phyloP scores from a whole-genome alignment of 2,113 vertebrate genomes.

The Dicaeum eximium region DNA sequence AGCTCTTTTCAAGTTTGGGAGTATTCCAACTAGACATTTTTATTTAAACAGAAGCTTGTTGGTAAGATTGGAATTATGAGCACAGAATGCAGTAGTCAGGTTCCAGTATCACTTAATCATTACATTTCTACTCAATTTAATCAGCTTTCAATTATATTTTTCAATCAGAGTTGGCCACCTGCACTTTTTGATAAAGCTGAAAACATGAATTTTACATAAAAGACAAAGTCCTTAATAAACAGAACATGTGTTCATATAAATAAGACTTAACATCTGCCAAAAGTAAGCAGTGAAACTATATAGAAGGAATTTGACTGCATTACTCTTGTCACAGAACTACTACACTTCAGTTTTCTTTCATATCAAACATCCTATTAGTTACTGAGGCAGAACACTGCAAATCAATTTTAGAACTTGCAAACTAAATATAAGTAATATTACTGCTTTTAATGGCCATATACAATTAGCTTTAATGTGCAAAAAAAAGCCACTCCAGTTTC shows the following conservation, averaged over 20 bases:
- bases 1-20: not conserved
- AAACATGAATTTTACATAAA: not conserved
- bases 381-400: not conserved
- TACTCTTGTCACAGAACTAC: not conserved
- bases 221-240: not conserved
- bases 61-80: not conserved
- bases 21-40: not conserved
- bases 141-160: not conserved
- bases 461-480: not conserved
- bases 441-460: not conserved
- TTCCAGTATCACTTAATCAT: not conserved
- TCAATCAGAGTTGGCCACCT: not conserved
- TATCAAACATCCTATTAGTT: not conserved
- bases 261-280: not conserved
- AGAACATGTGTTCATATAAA: not conserved
- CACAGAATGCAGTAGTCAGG: not conserved
- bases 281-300: not conserved
- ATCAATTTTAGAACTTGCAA: not conserved
- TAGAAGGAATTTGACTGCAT: not conserved
- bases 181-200: not conserved
- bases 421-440: not conserved
- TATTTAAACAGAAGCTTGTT: not conserved
- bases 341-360: not conserved
- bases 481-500: not conserved
- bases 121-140: not conserved